Conservation (phyloP, 2,113 vertebrate species). For the Picathartes gymnocephalus region DNA sequence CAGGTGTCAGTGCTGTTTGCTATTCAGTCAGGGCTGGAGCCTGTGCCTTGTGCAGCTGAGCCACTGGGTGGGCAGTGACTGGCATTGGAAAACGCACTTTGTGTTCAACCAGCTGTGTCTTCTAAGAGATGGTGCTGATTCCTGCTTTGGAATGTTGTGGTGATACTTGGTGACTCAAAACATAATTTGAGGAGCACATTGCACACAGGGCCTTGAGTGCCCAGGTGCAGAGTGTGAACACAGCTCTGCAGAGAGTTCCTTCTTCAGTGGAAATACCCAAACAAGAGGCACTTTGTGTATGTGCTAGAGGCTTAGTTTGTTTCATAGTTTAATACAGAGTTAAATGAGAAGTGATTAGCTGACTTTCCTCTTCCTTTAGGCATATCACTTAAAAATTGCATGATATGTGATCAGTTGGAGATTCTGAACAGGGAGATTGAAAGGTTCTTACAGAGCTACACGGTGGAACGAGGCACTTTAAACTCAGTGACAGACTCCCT, state of each 20-base stretch:
- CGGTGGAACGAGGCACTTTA: background rate
- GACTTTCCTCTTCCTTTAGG: conserved; percentile 20
- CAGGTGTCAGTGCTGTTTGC: background rate
- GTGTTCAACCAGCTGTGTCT: rapidly evolving
- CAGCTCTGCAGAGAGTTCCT: background rate
- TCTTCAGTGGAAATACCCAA: background rate
- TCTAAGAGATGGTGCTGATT: rapidly evolving
- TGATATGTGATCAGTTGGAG: conserved; percentile 32
- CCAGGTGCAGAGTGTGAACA: background rate
- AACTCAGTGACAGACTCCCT: background rate
- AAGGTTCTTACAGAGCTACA: background rate
- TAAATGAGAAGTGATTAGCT: background rate
- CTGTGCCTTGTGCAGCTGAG: background rate
- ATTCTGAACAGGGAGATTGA: conserved; percentile 28
- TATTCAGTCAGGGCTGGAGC: background rate
- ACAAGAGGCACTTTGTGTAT: background rate
- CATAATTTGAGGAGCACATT: rapidly evolving
- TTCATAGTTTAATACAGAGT: background rate
- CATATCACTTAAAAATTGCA: background rate
- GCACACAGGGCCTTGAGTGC: no score
- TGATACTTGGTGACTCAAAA: background rate
- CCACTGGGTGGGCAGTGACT: background rate
- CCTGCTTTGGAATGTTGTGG: background rate
- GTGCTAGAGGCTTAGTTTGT: background rate
- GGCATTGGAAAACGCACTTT: background rate